These are phyloP conservation scores for Sisor rabdophorus DNA, from an alignment of 2,113 vertebrate species.

Conservation along the genomic window DNA sequence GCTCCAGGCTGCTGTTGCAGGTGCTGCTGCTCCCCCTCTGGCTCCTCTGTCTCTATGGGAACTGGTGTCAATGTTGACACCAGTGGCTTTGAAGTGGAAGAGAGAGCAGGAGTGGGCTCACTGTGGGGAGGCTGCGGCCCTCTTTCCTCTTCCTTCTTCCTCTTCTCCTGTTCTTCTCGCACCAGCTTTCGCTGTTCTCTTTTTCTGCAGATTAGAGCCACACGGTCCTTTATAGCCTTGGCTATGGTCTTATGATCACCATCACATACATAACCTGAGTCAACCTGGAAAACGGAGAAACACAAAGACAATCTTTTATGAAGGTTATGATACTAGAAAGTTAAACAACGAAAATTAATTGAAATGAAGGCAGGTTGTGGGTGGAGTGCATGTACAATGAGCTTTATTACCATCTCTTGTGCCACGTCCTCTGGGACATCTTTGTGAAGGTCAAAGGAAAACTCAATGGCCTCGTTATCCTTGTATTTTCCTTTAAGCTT, in stretches of 20 bases:
- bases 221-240: constrained; percentile 96
- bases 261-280: constrained; percentile 93
- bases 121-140: constrained; percentile 11
- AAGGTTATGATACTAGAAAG: neutral
- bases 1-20: constrained; percentile 75
- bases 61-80: constrained; percentile 61
- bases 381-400: neutral
- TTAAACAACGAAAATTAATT: neutral
- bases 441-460: constrained; percentile 94
- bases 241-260: constrained; percentile 98
- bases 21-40: constrained; percentile 84
- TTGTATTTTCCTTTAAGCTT: constrained; percentile 98
- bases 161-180: constrained; percentile 87
- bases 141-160: constrained; percentile 75
- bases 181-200: constrained; percentile 91
- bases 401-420: constrained; percentile 88
- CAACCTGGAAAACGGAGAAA: constrained; percentile 73
- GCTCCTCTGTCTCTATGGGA: constrained; percentile 82
- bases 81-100: constrained; percentile 45
- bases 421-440: constrained; percentile 95
- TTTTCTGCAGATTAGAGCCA: constrained; percentile 90
- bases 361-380: neutral
- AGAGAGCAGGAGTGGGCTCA: constrained; percentile 48
- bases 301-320: neutral
- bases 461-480: constrained; percentile 97